Percentiles rank a stretch among this genome's conserved stretches.
Evolutionary conservation across 2,113 vertebrate genomes (phyloP).

Genomic region (Cebus imitator): DNA sequence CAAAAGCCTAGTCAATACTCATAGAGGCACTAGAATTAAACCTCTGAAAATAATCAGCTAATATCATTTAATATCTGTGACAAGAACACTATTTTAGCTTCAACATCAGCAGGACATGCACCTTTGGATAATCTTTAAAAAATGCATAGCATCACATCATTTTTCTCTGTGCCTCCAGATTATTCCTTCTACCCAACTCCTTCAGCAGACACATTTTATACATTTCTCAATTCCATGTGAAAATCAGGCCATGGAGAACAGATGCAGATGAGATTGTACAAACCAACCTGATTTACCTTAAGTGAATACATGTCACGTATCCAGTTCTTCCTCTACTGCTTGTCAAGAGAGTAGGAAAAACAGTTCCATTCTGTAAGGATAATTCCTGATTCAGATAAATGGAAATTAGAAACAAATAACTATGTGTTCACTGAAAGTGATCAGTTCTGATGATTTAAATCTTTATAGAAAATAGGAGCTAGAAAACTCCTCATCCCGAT

Average conservation of each 20-base stretch:
- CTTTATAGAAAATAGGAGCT: not conserved
- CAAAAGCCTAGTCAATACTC: not conserved
- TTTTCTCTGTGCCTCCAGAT: not conserved
- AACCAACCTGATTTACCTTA: not conserved
- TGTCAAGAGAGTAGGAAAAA: not conserved
- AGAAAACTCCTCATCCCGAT: not conserved
- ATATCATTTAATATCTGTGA: slow-evolving; percentile 10
- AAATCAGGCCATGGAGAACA: not conserved
- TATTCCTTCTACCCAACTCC: not conserved
- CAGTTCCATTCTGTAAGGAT: not conserved
- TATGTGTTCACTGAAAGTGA: not conserved
- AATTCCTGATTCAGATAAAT: not conserved
- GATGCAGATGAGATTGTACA: not conserved
- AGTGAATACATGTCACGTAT: not conserved
- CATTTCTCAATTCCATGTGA: not conserved
- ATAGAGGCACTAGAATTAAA: not conserved
- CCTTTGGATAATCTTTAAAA: slow-evolving; percentile 10
- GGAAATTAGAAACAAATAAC: not conserved
- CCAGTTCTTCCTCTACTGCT: slow-evolving; percentile 26
- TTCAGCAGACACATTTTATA: not conserved
- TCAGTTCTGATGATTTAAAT: not conserved
- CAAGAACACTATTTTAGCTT: not conserved
- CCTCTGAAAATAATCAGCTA: slow-evolving; percentile 27
- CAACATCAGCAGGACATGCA: not conserved
- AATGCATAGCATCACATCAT: not conserved